Conservation (phyloP, 2,797 vertebrate species). For the Pristis pectinata region DNA sequence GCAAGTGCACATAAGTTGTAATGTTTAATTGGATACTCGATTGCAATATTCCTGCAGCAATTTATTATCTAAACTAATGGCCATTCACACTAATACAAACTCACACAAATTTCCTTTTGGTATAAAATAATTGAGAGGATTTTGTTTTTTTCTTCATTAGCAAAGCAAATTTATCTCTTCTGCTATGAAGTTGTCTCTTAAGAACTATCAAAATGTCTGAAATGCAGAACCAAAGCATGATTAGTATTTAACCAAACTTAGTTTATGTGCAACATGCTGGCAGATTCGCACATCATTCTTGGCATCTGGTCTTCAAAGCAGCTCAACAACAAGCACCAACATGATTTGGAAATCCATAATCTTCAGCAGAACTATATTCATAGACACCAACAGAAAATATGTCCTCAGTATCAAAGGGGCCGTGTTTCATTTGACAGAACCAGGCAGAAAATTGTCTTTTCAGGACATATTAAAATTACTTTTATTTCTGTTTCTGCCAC, state of each 20-base stretch:
- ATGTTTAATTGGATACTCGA: neutral
- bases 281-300: neutral
- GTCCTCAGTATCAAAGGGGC: neutral
- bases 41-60: neutral
- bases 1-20: neutral
- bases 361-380: neutral
- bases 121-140: neutral
- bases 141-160: constrained; percentile 2
- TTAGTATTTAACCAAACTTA: neutral
- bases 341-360: neutral
- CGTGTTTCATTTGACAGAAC: neutral
- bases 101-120: neutral
- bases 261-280: too few relatives aligned
- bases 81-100: neutral
- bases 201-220: neutral
- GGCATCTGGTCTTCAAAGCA: neutral
- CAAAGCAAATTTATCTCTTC: neutral
- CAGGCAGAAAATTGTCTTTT: neutral
- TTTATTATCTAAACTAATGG: neutral
- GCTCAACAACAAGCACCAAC: neutral
- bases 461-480: neutral
- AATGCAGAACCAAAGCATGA: neutral
- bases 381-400: neutral
- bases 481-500: neutral
- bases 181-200: neutral